These are phyloP conservation scores for Ranitomeya variabilis DNA, from an alignment of 2,113 vertebrate species.

Conservation along the genomic window DNA sequence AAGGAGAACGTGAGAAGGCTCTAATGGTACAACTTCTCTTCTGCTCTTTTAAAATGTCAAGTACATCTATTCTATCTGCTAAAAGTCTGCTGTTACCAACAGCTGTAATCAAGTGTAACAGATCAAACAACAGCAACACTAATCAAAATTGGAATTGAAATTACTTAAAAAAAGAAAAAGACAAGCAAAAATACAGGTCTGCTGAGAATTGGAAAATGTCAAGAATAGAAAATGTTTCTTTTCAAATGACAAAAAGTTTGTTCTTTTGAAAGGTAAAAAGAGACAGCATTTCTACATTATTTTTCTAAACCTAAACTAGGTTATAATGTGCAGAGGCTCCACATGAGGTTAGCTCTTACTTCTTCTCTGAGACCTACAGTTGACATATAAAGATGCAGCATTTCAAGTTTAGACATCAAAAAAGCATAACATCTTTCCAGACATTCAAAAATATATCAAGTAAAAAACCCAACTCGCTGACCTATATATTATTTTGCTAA, in stretches of 20 bases:
- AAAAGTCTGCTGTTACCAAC: conserved; percentile 41
- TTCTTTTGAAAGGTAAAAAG: background rate
- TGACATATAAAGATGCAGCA: conserved; percentile 6
- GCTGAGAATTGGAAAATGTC: background rate
- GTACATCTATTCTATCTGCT: conserved; percentile 21
- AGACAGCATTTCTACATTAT: background rate
- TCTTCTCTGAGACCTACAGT: background rate
- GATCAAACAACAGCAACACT: conserved; percentile 31
- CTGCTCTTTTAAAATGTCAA: conserved; percentile 38
- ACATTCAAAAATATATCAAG: background rate
- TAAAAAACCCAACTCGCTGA: background rate
- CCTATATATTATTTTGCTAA: background rate
- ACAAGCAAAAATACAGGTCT: background rate
- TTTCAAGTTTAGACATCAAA: conserved; percentile 27
- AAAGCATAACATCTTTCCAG: background rate
- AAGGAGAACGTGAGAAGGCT: conserved; percentile 10
- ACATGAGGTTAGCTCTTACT: conserved; percentile 17
- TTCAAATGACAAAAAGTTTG: background rate
- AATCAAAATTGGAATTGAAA: conserved; percentile 25
- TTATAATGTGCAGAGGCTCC: background rate
- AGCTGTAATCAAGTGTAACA: conserved; percentile 38
- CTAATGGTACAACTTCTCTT: conserved; percentile 22
- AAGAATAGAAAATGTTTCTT: conserved; percentile 8
- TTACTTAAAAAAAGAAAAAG: background rate
- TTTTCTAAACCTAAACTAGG: conserved; percentile 1